Conservation (phyloP, 2,113 vertebrate species). For the Podocnemis expansa region DNA sequence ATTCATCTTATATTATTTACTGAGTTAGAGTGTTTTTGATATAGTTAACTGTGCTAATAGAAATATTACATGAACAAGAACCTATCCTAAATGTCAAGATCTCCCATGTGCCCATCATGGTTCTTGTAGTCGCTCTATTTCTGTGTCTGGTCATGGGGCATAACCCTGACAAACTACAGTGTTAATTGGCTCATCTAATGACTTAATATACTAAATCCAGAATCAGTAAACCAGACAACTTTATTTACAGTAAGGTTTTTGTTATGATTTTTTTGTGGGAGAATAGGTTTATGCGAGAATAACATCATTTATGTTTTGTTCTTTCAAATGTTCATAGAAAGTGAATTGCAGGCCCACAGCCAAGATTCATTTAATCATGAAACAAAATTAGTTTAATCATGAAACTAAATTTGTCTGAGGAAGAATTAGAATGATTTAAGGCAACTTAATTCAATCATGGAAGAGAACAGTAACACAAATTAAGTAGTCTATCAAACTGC, state of each 20-base stretch:
- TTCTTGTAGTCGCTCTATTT: too few relatives aligned
- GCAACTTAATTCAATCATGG: slow-evolving; percentile 31
- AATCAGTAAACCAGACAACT: neutral
- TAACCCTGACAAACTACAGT: too few relatives aligned
- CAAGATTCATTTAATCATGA: slow-evolving; percentile 58
- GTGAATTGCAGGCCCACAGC: slow-evolving; percentile 57
- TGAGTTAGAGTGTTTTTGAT: neutral
- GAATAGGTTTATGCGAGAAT: neutral
- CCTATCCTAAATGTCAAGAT: neutral
- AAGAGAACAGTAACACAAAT: neutral
- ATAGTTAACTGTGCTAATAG: neutral
- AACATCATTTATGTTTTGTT: slow-evolving; percentile 17
- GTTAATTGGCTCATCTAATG: too few relatives aligned
- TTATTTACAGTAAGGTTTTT: neutral
- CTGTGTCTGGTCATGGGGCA: too few relatives aligned
- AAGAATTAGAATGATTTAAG: slow-evolving; percentile 43
- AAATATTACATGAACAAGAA: neutral
- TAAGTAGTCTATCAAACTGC: neutral
- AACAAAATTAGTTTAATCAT: slow-evolving; percentile 46
- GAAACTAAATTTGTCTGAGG: slow-evolving; percentile 50
- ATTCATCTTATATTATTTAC: neutral
- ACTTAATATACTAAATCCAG: too few relatives aligned
- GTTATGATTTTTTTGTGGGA: neutral
- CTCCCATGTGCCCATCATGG: neutral
- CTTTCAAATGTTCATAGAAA: slow-evolving; percentile 61